Evolutionary conservation across 1,140 invertebrate genomes (phyloP).

Genomic region (Caenorhabditis brenneri): DNA sequence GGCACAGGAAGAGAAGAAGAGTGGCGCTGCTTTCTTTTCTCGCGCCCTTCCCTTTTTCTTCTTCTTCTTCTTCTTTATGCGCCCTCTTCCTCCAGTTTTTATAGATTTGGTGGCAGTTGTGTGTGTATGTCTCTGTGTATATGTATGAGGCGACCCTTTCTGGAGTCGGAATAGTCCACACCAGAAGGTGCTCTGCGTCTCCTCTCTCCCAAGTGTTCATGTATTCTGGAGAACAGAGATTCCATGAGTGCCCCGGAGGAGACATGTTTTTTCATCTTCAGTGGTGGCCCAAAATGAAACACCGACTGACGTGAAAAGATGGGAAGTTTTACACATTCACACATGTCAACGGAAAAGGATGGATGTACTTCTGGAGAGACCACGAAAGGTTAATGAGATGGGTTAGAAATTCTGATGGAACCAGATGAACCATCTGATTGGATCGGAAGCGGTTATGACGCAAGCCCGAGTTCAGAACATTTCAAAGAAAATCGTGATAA

Average conservation of each 20-base stretch:
- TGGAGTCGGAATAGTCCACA: not conserved
- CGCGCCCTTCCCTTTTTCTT: not conserved
- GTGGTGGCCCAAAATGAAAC: not conserved
- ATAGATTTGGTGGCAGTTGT: slow-evolving; percentile 21
- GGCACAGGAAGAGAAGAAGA: not conserved
- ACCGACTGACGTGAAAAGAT: not conserved
- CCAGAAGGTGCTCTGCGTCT: slow-evolving; percentile 15
- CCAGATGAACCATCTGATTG: not conserved
- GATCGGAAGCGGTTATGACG: not conserved
- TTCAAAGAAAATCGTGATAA: not conserved
- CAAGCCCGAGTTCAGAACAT: not conserved
- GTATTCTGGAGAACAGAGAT: slow-evolving; percentile 16
- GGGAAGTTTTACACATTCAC: not conserved
- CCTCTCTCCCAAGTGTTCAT: not conserved
- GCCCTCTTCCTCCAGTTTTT: slow-evolving; percentile 32
- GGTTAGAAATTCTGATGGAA: not conserved
- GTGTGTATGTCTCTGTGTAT: slow-evolving; percentile 15
- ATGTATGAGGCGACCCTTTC: not conserved
- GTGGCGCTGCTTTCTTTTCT: slow-evolving; percentile 22
- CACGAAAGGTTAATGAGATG: not conserved
- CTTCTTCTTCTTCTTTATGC: not conserved
- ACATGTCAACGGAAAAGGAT: not conserved
- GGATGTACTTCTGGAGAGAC: not conserved
- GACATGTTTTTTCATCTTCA: not conserved
- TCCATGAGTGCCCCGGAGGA: not conserved